Conservation (phyloP, 1,140 invertebrate genomes). For the Drosophila albomicans region DNA sequence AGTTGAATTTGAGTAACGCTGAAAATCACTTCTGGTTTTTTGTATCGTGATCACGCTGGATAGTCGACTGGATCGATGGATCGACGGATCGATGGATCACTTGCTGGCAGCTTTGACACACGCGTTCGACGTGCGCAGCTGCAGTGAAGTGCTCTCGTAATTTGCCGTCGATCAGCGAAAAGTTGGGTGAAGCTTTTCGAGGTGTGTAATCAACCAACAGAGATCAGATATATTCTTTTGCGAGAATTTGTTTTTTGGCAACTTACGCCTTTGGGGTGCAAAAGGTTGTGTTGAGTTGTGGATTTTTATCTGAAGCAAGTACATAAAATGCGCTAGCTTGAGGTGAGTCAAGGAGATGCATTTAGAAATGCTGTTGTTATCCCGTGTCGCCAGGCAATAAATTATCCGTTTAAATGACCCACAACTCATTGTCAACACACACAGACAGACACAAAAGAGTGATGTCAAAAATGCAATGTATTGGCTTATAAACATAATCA, state of each 20-base stretch:
- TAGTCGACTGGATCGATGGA: constrained; percentile 1
- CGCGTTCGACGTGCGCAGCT: constrained; percentile 52
- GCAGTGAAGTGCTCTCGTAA: constrained; percentile 47
- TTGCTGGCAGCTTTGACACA: constrained; percentile 23
- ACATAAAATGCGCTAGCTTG: constrained; percentile 38
- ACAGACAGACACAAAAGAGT: constrained; percentile 49
- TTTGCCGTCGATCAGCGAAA: constrained; percentile 19
- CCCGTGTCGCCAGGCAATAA: constrained; percentile 48
- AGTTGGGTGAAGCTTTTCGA: constrained; percentile 1
- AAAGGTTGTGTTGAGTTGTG: neutral
- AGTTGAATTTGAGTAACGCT: constrained; percentile 49
- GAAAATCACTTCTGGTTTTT: constrained; percentile 78
- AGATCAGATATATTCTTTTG: constrained; percentile 45
- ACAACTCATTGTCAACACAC: constrained; percentile 41
- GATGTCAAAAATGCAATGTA: constrained; percentile 45
- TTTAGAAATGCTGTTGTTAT: neutral
- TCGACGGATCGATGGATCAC: constrained; percentile 15
- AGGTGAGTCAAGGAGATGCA: constrained; percentile 22
- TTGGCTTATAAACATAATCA: constrained; percentile 77
- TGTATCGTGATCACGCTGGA: constrained; percentile 18
- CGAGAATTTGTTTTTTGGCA: constrained; percentile 9
- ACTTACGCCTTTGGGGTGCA: neutral
- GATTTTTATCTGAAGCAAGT: constrained; percentile 26
- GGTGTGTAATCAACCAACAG: constrained; percentile 62
- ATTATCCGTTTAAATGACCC: constrained; percentile 60